These are phyloP conservation scores for Platalea minor DNA, from an alignment of 2,797 vertebrate genomes.

Conservation along the genomic window DNA sequence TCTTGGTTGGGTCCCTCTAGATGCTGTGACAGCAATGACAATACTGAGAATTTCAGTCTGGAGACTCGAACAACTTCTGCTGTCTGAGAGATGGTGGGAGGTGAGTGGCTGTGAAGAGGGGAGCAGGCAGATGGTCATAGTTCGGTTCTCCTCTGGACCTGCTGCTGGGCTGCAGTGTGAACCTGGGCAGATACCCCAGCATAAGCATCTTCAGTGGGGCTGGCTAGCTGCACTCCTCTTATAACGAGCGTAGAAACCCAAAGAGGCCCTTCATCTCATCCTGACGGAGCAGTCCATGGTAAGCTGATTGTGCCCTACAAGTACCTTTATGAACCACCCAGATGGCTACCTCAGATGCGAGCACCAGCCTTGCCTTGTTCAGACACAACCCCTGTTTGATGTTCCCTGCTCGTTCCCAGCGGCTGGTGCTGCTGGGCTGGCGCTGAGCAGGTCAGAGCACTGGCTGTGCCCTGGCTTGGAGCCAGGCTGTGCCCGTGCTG, in stretches of 20 bases:
- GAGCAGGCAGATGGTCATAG: neutral
- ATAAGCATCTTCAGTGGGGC: neutral
- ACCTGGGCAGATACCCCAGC: neutral
- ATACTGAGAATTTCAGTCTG: neutral
- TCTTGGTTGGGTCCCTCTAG: neutral
- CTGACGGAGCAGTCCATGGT: neutral
- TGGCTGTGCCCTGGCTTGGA: neutral
- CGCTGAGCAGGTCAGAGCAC: neutral
- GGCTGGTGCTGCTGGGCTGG: neutral
- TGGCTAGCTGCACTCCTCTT: neutral
- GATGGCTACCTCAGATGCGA: neutral
- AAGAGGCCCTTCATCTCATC: neutral
- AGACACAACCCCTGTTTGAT: neutral
- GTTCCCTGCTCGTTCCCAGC: neutral
- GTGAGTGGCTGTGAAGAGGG: neutral
- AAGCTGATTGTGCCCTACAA: neutral
- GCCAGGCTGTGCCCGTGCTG: neutral
- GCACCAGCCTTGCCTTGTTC: neutral
- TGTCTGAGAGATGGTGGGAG: neutral
- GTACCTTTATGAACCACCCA: neutral
- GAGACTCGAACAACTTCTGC: neutral
- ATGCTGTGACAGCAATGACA: neutral
- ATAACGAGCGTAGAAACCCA: neutral
- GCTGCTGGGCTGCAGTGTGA: neutral
- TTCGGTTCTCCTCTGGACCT: neutral